A percentile compares a stretch with the other conserved stretches of the same genome.
phyloP scores from a whole-genome alignment of 2,888 invertebrate genomes.

The Amblyjoppa fuscipennis region DNA sequence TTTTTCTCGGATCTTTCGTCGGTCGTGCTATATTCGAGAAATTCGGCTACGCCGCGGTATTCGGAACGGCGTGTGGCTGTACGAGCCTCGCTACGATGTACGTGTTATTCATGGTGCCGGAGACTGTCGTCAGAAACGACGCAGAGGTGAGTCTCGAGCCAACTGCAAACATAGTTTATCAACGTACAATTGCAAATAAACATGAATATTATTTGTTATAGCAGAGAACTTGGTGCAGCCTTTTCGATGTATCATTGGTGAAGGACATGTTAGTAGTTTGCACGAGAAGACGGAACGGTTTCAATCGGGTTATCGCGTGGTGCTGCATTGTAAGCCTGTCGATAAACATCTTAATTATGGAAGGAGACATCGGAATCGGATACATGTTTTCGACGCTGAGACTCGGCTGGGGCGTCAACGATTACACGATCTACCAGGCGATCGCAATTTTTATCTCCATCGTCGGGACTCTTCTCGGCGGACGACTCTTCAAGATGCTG shows the following conservation, averaged over 20 bases:
- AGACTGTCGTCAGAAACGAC: constrained; percentile 84
- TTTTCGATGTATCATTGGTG: constrained; percentile 86
- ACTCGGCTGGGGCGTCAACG: constrained; percentile 89
- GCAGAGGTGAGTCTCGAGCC: constrained; percentile 68
- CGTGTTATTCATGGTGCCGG: constrained; percentile 86
- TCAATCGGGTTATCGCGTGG: constrained; percentile 86
- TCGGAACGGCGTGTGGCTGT: constrained; percentile 85
- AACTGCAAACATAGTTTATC: not conserved
- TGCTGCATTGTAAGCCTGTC: constrained; percentile 82
- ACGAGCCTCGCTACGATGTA: constrained; percentile 86
- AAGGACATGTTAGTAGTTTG: constrained; percentile 88
- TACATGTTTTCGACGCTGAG: constrained; percentile 89
- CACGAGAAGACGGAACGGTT: constrained; percentile 87
- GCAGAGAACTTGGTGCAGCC: constrained; percentile 85
- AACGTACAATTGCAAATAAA: not conserved
- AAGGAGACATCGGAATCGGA: constrained; percentile 86
- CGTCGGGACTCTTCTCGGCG: constrained; percentile 87
- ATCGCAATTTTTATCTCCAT: constrained; percentile 86
- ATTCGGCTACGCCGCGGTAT: constrained; percentile 87
- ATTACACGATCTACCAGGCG: constrained; percentile 88
- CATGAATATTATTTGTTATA: constrained; percentile 54
- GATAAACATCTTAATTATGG: constrained; percentile 83
- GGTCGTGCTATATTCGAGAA: constrained; percentile 88
- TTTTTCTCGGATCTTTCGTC: constrained; percentile 87
- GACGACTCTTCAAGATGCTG: constrained; percentile 83